Evolutionary conservation across 2,888 invertebrate genomes (phyloP), one percentile per base, ranked within the genome.

Genomic region (Lasioglossum malachurum): DNA sequence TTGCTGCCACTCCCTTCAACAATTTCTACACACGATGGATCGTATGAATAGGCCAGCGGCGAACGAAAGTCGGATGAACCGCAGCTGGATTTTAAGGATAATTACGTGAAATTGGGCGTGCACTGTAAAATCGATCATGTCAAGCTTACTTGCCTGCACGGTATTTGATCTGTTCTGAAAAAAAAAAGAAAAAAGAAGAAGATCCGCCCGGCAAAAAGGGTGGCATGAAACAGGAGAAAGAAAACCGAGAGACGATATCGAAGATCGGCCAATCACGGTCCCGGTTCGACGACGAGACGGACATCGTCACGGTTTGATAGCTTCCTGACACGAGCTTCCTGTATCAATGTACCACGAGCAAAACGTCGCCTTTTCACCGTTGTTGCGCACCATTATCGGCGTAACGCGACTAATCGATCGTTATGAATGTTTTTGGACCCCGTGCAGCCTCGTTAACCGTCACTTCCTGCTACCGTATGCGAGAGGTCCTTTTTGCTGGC

Each of bases 261-360:
- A 73, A 49, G 82, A 75, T 86, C 83, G 69, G 49, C 82, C 75
- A 73, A 84, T 89, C 89, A 57, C 35, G 38, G 79, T 72, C 49
- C 69, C 80, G 75, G 77, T 38, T 73, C 80, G 64, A n/a, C 77
- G 80, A 82, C 75, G 78, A 75, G 83, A 91, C 78, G 64, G 83
- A 79, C 84, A 83, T 84, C 91, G 93, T 93, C 91, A 92, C 89
- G 93, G 91, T 92, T 93, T 90, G 91, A 94, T 89, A 79, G 83
- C 80, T 86, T 83, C 84, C 88, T 86, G 93, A 90, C 92, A 90
- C 90, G 87, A 90, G 89, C 87, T 91, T 92, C 92, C 90, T 91
- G 86, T 83, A 77, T 75, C 85, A 83, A 83, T 76, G 82, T 81
- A 82, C 75, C 81, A 82, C 80, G 78, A 90, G 83, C 80, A 80